phyloP scores from a whole-genome alignment of 2,888 invertebrate genomes.

The Operophtera brumata region DNA sequence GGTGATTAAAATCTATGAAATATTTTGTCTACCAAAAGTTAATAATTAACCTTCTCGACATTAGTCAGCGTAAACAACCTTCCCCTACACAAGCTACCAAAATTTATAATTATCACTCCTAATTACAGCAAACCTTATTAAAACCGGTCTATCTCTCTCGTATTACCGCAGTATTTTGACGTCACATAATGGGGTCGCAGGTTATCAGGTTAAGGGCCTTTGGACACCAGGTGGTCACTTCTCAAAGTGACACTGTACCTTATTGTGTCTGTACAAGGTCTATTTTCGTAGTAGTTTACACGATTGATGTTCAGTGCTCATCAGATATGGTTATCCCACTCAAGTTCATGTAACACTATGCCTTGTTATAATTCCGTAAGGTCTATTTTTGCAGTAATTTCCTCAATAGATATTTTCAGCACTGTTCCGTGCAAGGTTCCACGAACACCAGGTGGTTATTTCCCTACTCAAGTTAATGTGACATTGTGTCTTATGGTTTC shows the following conservation, averaged over 20 bases:
- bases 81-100: not conserved
- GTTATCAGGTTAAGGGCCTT: constrained; percentile 50
- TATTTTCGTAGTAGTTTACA: not conserved
- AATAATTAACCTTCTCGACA: not conserved
- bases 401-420: not conserved
- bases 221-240: constrained; percentile 29
- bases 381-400: not conserved
- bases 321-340: constrained; percentile 10
- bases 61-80: constrained; percentile 2
- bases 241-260: constrained; percentile 10
- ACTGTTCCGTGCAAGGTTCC: not conserved
- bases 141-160: constrained; percentile 36
- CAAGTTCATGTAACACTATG: constrained; percentile 12
- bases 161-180: constrained; percentile 41
- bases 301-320: not conserved
- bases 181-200: constrained; percentile 52
- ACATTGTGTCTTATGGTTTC: constrained; percentile 6
- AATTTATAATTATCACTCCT: constrained; percentile 18
- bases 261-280: constrained; percentile 3
- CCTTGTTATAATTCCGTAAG: not conserved
- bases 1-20: too few species aligned
- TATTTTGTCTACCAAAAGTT: too few species aligned
- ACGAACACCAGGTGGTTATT: not conserved
- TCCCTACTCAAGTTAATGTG: not conserved
- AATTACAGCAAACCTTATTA: constrained; percentile 43